These are phyloP conservation scores for Choristoneura rosaceana DNA, from an alignment of 2,888 invertebrate genomes.

Conservation along the genomic window DNA sequence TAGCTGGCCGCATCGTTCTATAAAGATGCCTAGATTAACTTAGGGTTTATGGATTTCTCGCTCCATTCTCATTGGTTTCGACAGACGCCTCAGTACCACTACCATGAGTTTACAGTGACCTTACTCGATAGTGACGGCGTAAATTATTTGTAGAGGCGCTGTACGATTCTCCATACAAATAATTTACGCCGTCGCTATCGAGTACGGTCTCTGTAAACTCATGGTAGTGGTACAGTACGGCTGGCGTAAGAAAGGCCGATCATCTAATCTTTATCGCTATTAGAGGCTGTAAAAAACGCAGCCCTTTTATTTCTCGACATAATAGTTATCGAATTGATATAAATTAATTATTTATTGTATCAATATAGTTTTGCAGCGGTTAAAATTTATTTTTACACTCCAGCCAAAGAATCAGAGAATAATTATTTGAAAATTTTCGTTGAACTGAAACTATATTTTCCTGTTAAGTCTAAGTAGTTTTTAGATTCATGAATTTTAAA, in stretches of 20 bases:
- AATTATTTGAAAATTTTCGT: no score
- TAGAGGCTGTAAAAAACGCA: not conserved
- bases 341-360: not conserved
- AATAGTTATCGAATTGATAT: not conserved
- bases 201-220: no score
- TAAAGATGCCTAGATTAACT: slow-evolving; percentile 37
- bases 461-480: no score
- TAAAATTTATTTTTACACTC: not conserved
- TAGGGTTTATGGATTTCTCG: slow-evolving; percentile 21
- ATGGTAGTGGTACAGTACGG: no score
- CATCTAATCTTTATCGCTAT: not conserved
- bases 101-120: no score
- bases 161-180: no score
- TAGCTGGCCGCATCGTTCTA: slow-evolving; percentile 21
- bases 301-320: not conserved
- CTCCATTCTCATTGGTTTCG: slow-evolving; percentile 20
- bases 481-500: no score
- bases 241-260: not conserved
- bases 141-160: no score
- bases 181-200: no score
- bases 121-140: no score
- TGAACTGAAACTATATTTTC: no score
- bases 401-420: no score
- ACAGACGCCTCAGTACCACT: slow-evolving; percentile 8
- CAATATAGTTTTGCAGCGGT: not conserved